A percentile compares a stretch with the other conserved stretches of the same genome.
Evolutionary conservation across 1,140 invertebrate species (phyloP).

Genomic region (Aricia agestis): DNA sequence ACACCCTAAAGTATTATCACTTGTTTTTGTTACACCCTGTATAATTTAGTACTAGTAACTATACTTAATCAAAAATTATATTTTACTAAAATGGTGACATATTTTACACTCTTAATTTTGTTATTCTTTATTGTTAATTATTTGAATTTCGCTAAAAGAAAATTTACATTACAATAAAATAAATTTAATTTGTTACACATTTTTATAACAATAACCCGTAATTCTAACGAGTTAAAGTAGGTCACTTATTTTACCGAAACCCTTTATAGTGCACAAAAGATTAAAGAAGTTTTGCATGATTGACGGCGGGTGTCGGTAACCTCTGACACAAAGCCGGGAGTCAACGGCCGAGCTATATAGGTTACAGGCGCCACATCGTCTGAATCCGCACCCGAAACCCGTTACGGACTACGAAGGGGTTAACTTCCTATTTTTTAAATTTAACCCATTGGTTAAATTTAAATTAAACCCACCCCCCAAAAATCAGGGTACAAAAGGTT

Average conservation of each 20-base stretch:
- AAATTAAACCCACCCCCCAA: no score
- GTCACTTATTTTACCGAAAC: not conserved
- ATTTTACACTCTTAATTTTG: no score
- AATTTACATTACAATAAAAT: not conserved
- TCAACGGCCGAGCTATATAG: conserved; percentile 68
- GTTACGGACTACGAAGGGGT: conserved; percentile 41
- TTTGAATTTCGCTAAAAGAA: not conserved
- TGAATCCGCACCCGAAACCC: conserved; percentile 44
- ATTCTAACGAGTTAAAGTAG: not conserved
- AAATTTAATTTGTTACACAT: not conserved
- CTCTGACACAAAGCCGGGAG: conserved; percentile 35
- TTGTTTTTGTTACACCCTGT: no score
- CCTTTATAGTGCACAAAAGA: not conserved
- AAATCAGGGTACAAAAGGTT: no score
- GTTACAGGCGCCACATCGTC: conserved; percentile 68
- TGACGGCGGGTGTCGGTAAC: conserved; percentile 12
- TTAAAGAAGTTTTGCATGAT: conserved; percentile 15
- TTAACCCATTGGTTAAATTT: no score
- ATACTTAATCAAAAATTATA: no score
- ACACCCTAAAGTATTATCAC: no score
- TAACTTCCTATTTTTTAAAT: conserved; percentile 20
- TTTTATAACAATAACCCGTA: no score
- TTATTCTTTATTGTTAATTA: not conserved
- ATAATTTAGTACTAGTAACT: no score
- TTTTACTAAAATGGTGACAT: no score